Evolutionary conservation across 2,888 invertebrate genomes (phyloP).

Genomic region (Acanthosepion esculentum): DNA sequence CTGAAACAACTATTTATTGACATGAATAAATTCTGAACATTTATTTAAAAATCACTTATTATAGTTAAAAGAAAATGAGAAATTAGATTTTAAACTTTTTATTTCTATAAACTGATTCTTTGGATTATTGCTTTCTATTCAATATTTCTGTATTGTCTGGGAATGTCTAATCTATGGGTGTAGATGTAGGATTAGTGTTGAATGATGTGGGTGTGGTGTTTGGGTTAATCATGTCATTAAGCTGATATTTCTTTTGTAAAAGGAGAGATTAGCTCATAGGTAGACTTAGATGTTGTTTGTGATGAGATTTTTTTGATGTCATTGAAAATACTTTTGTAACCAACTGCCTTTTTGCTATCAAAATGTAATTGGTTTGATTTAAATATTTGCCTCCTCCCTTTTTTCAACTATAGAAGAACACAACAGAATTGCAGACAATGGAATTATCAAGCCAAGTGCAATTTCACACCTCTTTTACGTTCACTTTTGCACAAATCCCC

Average conservation of each 20-base stretch:
- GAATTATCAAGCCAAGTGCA: too few species aligned
- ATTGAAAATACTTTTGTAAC: not conserved
- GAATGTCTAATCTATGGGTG: not conserved
- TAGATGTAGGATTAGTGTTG: not conserved
- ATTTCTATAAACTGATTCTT: not conserved
- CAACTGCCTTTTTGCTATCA: not conserved
- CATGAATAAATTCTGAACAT: too few species aligned
- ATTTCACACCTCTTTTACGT: too few species aligned
- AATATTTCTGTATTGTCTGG: not conserved
- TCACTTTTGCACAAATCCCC: too few species aligned
- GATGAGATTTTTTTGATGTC: too few species aligned
- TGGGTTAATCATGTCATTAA: not conserved
- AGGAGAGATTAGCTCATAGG: not conserved
- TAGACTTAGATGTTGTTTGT: not conserved
- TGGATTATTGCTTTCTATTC: not conserved
- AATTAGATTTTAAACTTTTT: not conserved
- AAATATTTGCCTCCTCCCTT: not conserved
- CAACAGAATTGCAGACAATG: too few species aligned
- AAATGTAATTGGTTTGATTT: not conserved
- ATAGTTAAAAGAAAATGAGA: too few species aligned
- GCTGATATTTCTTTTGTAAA: not conserved
- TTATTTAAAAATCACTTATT: too few species aligned
- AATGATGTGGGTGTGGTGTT: not conserved
- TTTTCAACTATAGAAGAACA: too few species aligned
- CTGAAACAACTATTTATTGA: too few species aligned